These are phyloP conservation scores for Oncorhynchus mykiss DNA, from an alignment of 2,113 vertebrate genomes.

Conservation along the genomic window DNA sequence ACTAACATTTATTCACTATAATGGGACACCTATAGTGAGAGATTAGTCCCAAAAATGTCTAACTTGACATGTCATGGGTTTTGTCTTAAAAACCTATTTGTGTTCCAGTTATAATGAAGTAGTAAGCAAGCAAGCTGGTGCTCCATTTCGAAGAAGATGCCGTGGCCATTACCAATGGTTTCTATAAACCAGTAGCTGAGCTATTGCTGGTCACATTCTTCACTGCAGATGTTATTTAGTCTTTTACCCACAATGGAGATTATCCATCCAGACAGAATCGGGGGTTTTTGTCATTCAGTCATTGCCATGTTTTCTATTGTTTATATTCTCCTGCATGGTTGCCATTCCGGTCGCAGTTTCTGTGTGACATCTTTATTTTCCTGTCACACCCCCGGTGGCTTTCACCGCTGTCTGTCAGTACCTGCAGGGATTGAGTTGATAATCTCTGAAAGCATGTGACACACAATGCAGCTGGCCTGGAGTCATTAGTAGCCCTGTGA, in stretches of 20 bases:
- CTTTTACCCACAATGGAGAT: conserved; percentile 48
- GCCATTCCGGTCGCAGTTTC: conserved; percentile 30
- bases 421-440: conserved; percentile 65
- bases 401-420: conserved; percentile 45
- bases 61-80: too few species aligned
- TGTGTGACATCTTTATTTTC: conserved; percentile 37
- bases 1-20: too few species aligned
- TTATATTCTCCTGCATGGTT: neutral
- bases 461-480: conserved; percentile 47
- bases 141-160: neutral
- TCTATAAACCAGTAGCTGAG: conserved; percentile 1
- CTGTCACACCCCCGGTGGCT: conserved; percentile 47
- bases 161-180: neutral
- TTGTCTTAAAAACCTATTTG: too few species aligned
- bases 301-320: neutral
- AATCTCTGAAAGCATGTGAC: conserved; percentile 64
- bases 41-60: too few species aligned
- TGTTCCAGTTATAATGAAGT: too few species aligned
- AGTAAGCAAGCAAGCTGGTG: neutral
- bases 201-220: conserved; percentile 7
- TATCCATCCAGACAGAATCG: conserved; percentile 31
- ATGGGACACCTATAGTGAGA: neutral
- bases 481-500: conserved; percentile 52
- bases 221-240: neutral
- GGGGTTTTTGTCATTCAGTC: conserved; percentile 28